Conservation (phyloP, 53 echinoderm and acorn worm genomes). For the Pentamera pediparva region DNA sequence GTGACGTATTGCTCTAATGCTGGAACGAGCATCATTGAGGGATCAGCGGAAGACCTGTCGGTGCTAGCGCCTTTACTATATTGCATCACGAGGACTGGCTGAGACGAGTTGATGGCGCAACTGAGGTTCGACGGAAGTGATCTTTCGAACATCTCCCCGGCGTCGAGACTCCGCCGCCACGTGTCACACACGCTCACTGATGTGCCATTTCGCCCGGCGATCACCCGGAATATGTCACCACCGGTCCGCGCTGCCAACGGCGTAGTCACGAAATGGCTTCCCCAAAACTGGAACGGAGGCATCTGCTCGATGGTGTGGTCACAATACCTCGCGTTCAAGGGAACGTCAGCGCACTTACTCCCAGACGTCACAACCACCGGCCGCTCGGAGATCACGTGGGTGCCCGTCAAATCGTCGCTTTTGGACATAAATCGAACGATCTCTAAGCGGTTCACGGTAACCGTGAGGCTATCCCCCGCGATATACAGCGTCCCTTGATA, state of each 20-base stretch:
- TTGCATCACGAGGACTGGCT: constrained; percentile 82
- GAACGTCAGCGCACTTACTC: constrained; percentile 85
- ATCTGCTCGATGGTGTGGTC: constrained; percentile 85
- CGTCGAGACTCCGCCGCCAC: constrained; percentile 39
- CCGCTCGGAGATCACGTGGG: constrained; percentile 57
- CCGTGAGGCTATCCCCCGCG: constrained; percentile 10
- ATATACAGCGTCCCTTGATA: constrained; percentile 3
- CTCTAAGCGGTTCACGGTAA: constrained; percentile 51
- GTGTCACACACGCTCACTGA: constrained; percentile 29
- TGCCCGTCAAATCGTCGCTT: constrained; percentile 73
- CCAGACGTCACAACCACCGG: constrained; percentile 78
- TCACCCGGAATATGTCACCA: constrained; percentile 84
- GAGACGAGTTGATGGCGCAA: constrained; percentile 47
- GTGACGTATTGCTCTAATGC: constrained; percentile 67
- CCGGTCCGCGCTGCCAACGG: constrained; percentile 54
- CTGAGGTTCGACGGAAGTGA: constrained; percentile 58
- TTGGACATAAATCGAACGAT: constrained; percentile 48
- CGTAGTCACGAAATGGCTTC: constrained; percentile 67
- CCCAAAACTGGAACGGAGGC: constrained; percentile 83
- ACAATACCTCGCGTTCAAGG: constrained; percentile 51
- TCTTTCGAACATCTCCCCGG: constrained; percentile 62
- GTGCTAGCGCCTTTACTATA: constrained; percentile 76
- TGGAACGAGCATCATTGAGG: constrained; percentile 91
- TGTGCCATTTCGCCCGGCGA: constrained; percentile 64
- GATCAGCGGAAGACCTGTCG: constrained; percentile 69